A percentile compares a stretch with the other conserved stretches of the same genome.
Conservation (phyloP, 2,113 vertebrate species). For the Nesospiza acunhae region DNA sequence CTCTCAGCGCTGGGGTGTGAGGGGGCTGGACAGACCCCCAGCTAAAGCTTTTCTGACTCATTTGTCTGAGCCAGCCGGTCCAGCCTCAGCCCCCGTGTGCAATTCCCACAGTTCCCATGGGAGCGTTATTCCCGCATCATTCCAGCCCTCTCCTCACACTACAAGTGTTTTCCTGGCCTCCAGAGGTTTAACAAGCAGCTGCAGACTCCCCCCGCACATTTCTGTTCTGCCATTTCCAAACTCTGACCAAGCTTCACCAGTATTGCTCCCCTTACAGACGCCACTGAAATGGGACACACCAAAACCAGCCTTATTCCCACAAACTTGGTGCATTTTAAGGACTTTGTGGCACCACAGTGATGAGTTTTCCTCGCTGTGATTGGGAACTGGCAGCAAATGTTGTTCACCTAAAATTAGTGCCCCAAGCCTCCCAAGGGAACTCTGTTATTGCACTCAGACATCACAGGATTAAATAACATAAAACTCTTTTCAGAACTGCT, state of each 20-base stretch:
- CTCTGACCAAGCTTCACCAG: not conserved
- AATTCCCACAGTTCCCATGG: not conserved
- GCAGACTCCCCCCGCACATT: not conserved
- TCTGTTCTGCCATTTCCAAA: fast-evolving
- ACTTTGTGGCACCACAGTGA: fast-evolving
- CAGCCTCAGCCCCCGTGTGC: not conserved
- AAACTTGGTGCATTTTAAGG: fast-evolving
- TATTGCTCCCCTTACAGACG: fast-evolving
- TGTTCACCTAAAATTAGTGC: not conserved
- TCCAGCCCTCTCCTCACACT: not conserved
- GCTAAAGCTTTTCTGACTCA: fast-evolving
- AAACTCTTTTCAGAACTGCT: not conserved
- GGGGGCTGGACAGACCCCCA: not conserved
- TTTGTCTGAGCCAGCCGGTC: not conserved
- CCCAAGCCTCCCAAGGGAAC: not conserved
- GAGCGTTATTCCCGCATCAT: not conserved
- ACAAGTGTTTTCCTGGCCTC: not conserved
- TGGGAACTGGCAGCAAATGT: not conserved
- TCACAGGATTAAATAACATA: not conserved
- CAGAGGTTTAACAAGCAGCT: not conserved
- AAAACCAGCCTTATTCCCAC: too few species aligned
- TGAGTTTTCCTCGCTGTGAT: not conserved
- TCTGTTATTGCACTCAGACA: not conserved
- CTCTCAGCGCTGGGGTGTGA: fast-evolving
- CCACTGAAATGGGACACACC: not conserved